These are phyloP conservation scores for Torymus auratus DNA, from an alignment of 2,888 invertebrate genomes.

Conservation along the genomic window DNA sequence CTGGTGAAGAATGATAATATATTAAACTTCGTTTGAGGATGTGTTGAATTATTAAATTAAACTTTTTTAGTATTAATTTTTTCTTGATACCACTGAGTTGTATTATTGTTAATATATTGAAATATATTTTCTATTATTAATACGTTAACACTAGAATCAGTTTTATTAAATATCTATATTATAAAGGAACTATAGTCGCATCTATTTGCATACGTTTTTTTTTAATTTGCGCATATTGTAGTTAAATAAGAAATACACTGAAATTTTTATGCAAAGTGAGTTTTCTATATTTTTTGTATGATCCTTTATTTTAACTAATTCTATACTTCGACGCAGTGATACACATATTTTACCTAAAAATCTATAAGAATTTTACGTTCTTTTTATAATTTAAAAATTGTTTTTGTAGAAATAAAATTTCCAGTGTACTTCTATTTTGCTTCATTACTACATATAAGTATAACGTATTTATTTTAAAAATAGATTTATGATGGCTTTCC, in stretches of 20 bases:
- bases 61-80: slow-evolving; percentile 23
- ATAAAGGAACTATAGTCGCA: slow-evolving; percentile 70
- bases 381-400: too few relatives aligned
- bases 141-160: slow-evolving; percentile 65
- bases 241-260: neutral
- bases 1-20: neutral
- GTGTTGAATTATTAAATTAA: slow-evolving; percentile 20
- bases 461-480: neutral
- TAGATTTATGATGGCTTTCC: neutral
- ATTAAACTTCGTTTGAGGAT: neutral
- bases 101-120: slow-evolving; percentile 30
- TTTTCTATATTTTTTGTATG: too few relatives aligned
- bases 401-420: too few relatives aligned
- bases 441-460: slow-evolving; percentile 17
- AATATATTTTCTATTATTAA: slow-evolving; percentile 55
- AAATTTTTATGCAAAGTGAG: too few relatives aligned
- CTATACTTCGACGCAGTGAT: too few relatives aligned
- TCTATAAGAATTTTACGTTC: too few relatives aligned
- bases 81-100: slow-evolving; percentile 47
- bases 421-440: neutral
- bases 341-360: too few relatives aligned
- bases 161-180: slow-evolving; percentile 67
- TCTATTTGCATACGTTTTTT: slow-evolving; percentile 64
- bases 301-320: too few relatives aligned
- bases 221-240: slow-evolving; percentile 6